These are phyloP conservation scores for Ochropleura leucogaster DNA, from an alignment of 2,888 invertebrate genomes.

Conservation along the genomic window DNA sequence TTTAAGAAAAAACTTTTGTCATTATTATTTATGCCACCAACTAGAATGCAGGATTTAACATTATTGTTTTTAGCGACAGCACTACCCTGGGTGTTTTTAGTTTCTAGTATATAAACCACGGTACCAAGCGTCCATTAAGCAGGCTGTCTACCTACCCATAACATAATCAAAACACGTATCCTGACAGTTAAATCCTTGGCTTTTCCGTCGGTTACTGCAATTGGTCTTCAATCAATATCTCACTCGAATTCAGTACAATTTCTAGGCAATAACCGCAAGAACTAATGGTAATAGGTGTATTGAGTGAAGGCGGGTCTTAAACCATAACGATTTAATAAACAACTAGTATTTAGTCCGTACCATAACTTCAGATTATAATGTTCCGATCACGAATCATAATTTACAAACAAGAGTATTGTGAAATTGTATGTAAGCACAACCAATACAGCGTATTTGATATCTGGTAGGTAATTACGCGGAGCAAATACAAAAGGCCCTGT, in stretches of 20 bases:
- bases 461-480: background rate
- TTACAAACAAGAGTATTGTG: conserved; percentile 50
- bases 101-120: background rate
- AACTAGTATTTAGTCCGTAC: conserved; percentile 36
- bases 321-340: conserved; percentile 30
- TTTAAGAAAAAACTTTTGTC: background rate
- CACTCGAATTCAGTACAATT: conserved; percentile 8
- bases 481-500: conserved; percentile 3
- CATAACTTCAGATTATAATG: conserved; percentile 52
- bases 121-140: conserved; percentile 24
- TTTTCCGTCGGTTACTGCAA: background rate
- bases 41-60: background rate
- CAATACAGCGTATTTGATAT: conserved; percentile 16
- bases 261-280: conserved; percentile 13
- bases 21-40: background rate
- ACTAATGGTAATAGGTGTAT: conserved; percentile 24
- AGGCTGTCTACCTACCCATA: conserved; percentile 3
- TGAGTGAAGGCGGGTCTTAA: conserved; percentile 27
- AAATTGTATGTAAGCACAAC: conserved; percentile 35
- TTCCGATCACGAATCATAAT: conserved; percentile 51
- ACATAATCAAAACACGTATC: conserved; percentile 6
- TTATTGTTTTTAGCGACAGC: background rate
- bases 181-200: conserved; percentile 17
- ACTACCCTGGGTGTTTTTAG: background rate
- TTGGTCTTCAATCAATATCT: conserved; percentile 2